A percentile compares a stretch with the other conserved stretches of the same genome.
Conservation (phyloP, 2,888 invertebrate genomes). For the Cancer borealis region DNA sequence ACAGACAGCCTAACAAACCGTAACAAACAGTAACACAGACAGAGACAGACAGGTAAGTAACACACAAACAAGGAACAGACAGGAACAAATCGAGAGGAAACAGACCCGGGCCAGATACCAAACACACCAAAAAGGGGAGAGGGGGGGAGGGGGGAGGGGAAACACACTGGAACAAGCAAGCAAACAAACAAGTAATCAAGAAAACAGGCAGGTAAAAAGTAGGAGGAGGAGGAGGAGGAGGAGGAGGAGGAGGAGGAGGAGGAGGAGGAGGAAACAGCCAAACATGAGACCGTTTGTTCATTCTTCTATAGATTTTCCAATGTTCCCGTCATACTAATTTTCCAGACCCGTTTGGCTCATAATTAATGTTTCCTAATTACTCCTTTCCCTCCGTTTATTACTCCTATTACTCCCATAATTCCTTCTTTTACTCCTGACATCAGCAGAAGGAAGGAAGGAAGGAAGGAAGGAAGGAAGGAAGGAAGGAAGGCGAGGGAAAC, state of each 20-base stretch:
- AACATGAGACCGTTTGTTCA: not conserved
- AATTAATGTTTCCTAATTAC: conserved; percentile 13
- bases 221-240: not conserved
- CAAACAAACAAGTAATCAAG: not conserved
- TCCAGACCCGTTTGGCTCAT: not conserved
- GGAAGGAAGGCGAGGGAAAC: not conserved
- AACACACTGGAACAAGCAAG: not conserved
- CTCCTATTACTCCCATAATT: conserved; percentile 16
- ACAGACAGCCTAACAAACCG: not conserved
- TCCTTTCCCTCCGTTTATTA: not conserved
- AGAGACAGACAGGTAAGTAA: no score
- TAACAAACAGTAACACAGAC: not conserved
- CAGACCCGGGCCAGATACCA: not conserved
- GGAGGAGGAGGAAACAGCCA: not conserved
- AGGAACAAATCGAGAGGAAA: not conserved
- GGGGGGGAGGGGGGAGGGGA: no score
- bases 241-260: not conserved
- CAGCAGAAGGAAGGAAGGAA: not conserved
- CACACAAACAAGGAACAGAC: not conserved
- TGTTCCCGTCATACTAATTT: not conserved
- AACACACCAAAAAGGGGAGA: not conserved
- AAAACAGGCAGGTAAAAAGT: not conserved
- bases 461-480: not conserved
- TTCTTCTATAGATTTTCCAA: not conserved
- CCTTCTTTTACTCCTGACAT: conserved; percentile 16